Evolutionary conservation across 2,888 invertebrate genomes (phyloP), one percentile per base, ranked within the genome.

Genomic region (Xestoiulus laeticollis): DNA sequence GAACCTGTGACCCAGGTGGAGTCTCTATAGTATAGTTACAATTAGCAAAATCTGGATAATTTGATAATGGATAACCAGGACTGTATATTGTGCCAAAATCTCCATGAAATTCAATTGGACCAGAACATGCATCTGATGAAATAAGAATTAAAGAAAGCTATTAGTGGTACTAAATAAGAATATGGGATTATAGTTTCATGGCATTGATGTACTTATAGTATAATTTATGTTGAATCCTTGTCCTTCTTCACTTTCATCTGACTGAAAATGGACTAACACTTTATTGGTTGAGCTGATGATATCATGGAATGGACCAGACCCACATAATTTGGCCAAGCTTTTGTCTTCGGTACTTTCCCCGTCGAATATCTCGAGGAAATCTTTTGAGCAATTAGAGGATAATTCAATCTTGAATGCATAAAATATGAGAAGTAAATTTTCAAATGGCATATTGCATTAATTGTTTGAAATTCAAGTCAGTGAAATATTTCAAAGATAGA

Each of bases 281-380:
- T 68, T n/a, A 68, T 68, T 68, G 26, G 68, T 68, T 68, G 68
- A 26, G 10, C 68, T 68, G 68, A 68, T 68, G 22, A 68, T 68
- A 2, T 68, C 68, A 68, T 68, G 26, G 6, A 68, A 22, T 26
- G 68, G 68, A 22, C 68, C 68, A 26, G 68, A 26, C 10, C 68
- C 68, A 26, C 68, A 68, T 68, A 68, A 68, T 68, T 68, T 68
- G 68, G 68, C 68, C 1, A 68, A 22, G 10, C 22, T 68, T 68
- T 22, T 68, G 26, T 26, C 26, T 10, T 68, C 26, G 68, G 1
- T 68, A 2, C 10, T 68, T 68, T n/a, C 68, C 2, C 68, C 68
- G 22, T 68, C 68, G 26, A 68, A 68, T 22, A 68, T 68, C 22
- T 68, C 68, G 22, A 68, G 6, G 68, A 22, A 68, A 68, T 68